Evolutionary conservation across 2,797 vertebrate genomes (phyloP).

Genomic region (Monodelphis domestica): DNA sequence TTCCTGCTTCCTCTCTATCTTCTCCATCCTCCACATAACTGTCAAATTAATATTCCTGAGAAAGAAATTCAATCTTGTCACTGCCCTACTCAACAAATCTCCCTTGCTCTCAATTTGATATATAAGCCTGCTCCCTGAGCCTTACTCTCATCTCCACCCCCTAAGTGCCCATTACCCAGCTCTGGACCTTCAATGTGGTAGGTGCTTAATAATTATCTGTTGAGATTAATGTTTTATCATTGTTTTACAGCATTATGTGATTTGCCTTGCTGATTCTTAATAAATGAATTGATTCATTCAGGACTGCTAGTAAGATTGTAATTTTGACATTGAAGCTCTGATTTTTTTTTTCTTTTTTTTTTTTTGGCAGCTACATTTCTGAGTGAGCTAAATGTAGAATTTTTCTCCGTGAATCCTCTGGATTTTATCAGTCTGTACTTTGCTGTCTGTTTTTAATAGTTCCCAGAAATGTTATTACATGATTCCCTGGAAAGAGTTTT

Average conservation of each 20-base stretch:
- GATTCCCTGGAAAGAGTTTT: background rate
- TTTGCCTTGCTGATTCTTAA: background rate
- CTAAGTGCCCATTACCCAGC: background rate
- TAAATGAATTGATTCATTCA: background rate
- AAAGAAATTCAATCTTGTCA: background rate
- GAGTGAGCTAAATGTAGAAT: background rate
- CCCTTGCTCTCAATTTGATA: too few species aligned
- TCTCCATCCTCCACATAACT: background rate
- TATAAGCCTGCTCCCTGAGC: too few species aligned
- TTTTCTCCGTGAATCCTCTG: too few species aligned
- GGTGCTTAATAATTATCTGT: background rate
- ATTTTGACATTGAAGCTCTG: background rate
- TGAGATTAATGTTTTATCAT: background rate
- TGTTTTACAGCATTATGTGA: background rate
- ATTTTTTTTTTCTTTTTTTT: background rate
- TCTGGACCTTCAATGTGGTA: background rate
- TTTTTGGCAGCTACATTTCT: background rate
- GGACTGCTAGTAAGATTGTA: background rate
- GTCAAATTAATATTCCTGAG: background rate
- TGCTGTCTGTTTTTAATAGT: background rate
- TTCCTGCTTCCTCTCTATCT: background rate
- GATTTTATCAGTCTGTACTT: background rate
- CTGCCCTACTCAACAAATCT: background rate
- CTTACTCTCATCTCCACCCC: too few species aligned
- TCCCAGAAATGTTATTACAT: background rate